These are phyloP conservation scores for Phoebastria nigripes DNA, from an alignment of 2,797 vertebrate genomes.

Conservation along the genomic window DNA sequence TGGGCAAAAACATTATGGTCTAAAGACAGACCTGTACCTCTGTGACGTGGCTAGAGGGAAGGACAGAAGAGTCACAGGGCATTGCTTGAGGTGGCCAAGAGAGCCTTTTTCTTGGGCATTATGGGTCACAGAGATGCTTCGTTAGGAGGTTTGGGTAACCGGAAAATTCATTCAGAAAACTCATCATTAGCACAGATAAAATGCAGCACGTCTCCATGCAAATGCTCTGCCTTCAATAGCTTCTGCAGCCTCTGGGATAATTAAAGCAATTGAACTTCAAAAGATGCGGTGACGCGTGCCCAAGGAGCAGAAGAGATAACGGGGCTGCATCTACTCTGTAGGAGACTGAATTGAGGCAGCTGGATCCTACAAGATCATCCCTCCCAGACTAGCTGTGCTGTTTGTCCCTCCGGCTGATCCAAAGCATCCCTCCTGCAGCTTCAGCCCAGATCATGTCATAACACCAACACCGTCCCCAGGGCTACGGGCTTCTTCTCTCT, in stretches of 20 bases:
- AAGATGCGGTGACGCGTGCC: accelerated
- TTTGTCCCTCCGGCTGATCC: neutral
- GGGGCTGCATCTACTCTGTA: neutral
- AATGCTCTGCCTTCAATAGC: constrained; percentile 1
- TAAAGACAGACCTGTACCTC: neutral
- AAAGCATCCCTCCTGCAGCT: neutral
- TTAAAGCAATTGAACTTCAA: constrained; percentile 45
- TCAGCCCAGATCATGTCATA: neutral
- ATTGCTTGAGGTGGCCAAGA: neutral
- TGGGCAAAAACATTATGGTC: neutral
- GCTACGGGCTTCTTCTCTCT: neutral
- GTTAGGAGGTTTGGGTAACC: neutral
- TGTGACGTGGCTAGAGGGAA: neutral
- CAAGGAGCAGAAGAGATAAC: constrained; percentile 22
- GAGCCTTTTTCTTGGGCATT: neutral
- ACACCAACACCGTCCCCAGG: neutral
- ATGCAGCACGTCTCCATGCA: neutral
- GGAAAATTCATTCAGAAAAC: constrained; percentile 5
- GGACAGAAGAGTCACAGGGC: neutral
- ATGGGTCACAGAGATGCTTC: neutral
- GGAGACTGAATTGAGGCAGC: neutral
- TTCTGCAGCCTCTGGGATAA: constrained; percentile 25
- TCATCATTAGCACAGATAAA: neutral
- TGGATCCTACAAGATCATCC: neutral
- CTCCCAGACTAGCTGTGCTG: neutral